phyloP scores from a whole-genome alignment of 2,113 vertebrate genomes.

The Malaclemys terrapin region DNA sequence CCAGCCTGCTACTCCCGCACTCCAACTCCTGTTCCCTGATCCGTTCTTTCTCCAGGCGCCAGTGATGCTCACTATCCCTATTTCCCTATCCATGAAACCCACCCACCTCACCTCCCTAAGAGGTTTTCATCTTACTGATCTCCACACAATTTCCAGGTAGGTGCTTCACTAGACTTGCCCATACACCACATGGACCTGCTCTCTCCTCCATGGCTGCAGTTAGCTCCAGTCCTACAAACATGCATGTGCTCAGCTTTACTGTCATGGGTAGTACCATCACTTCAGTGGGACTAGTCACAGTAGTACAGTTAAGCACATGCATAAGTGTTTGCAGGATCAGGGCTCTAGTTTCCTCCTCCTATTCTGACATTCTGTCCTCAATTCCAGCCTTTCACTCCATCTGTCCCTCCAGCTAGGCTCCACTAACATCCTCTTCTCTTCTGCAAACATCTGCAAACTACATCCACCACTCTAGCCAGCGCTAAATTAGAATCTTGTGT shows the following conservation, averaged over 20 bases:
- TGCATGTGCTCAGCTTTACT: neutral
- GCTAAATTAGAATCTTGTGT: neutral
- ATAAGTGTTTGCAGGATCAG: neutral
- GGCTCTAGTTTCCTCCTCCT: neutral
- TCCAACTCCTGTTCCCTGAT: neutral
- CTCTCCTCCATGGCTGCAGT: neutral
- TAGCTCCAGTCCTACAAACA: neutral
- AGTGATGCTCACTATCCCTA: neutral
- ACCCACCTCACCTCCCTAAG: neutral
- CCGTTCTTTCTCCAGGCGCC: neutral
- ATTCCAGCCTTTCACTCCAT: neutral
- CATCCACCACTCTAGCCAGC: neutral
- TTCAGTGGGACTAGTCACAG: neutral
- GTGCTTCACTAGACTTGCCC: neutral
- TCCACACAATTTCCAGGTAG: neutral
- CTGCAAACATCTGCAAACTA: neutral
- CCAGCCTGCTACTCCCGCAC: neutral
- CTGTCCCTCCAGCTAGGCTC: neutral
- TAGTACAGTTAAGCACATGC: neutral
- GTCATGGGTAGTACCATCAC: neutral
- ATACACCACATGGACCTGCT: neutral
- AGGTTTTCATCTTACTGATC: neutral
- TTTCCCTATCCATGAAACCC: neutral
- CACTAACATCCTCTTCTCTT: neutral
- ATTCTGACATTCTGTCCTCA: neutral